Conservation (phyloP, 2,797 vertebrate species). For the Tapirus indicus region DNA sequence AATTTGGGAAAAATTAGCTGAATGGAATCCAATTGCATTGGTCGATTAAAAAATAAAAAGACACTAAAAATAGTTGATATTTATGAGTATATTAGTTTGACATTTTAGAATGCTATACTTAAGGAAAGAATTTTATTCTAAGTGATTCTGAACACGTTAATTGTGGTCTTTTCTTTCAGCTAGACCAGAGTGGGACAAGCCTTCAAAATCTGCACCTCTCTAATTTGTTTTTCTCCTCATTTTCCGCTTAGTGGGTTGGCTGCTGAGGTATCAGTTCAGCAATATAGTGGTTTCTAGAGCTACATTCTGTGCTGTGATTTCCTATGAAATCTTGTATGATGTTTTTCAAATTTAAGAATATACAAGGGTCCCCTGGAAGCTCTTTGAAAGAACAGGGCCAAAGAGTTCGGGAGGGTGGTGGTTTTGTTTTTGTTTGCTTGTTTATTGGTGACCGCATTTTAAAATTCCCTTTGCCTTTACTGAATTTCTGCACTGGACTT, state of each 20-base stretch:
- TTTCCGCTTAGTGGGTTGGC: constrained; percentile 33
- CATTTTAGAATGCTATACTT: constrained; percentile 55
- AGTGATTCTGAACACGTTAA: constrained; percentile 10
- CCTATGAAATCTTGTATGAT: constrained; percentile 24
- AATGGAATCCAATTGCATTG: background rate
- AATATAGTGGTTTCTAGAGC: constrained; percentile 7
- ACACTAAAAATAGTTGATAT: constrained; percentile 25
- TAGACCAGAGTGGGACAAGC: background rate
- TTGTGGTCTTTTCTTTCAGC: constrained; percentile 45
- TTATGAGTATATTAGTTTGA: constrained; percentile 32
- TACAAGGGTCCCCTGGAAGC: background rate
- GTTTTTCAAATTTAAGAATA: background rate
- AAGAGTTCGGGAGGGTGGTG: background rate
- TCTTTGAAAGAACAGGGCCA: background rate
- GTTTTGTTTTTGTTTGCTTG: constrained; percentile 18
- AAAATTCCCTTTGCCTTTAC: constrained; percentile 29
- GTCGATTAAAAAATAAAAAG: constrained; percentile 61
- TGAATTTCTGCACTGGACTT: constrained; percentile 35
- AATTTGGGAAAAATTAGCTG: constrained; percentile 64
- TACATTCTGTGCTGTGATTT: constrained; percentile 21
- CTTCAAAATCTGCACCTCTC: background rate
- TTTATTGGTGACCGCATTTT: background rate
- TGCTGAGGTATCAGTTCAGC: background rate
- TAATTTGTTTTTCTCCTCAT: constrained; percentile 34
- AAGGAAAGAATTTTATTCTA: constrained; percentile 56